Base-by-base conservation (phyloP, 2,797 vertebrate species). In the Nannoperca obscura region DNA sequence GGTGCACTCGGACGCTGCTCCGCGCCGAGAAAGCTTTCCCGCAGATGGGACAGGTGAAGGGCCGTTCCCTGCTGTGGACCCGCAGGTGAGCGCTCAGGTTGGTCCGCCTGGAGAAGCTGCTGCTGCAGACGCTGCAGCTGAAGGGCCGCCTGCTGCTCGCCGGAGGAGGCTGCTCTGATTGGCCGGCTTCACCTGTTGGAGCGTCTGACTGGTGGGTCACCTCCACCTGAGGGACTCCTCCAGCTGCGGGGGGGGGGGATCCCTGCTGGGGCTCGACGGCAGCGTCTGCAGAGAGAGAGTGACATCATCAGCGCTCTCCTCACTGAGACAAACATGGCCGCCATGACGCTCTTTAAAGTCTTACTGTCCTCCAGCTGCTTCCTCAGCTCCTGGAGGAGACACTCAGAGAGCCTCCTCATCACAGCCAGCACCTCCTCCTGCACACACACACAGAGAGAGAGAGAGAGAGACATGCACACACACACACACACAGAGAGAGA, bases 1-100 rank as follows among this genome's bases (percentile, higher is more conserved):
- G 80, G 52, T 89, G 89, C 2, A 89, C 74, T 0, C 36, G 47
- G 47, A 86, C 20, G 30, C 88, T 91, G 82, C 75, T 74, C 47
- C 44, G 74, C 14, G 86, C 34, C 0, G 84, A 82, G 66, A 89
- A 91, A 0, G 40, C 54, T 40, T 69, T 79, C 11, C 75, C 63
- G 8, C 89, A 91, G 30, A 66, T 34, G 0, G 69, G n/a, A 14
- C 90, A 90, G 55, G 22, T 77, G 59, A 86, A 82, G 17, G 80
- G 86, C 22, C 80, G 83, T 68, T 72, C 67, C 2, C 73, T 15
- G 10, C 49, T 79, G 83, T 86, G 88, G 27, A 84, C 71, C 0
- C 76, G 46, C 55, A 68, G 76, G 75, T 89, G 88, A 60, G 83
- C 74, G 4, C 46, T 71, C 44, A 89, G 82, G 76, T 84, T 76